Percentiles rank a stretch among this genome's conserved stretches.
phyloP scores from a whole-genome alignment of 2,888 invertebrate genomes.

The Aphelenchoides bicaudatus region DNA sequence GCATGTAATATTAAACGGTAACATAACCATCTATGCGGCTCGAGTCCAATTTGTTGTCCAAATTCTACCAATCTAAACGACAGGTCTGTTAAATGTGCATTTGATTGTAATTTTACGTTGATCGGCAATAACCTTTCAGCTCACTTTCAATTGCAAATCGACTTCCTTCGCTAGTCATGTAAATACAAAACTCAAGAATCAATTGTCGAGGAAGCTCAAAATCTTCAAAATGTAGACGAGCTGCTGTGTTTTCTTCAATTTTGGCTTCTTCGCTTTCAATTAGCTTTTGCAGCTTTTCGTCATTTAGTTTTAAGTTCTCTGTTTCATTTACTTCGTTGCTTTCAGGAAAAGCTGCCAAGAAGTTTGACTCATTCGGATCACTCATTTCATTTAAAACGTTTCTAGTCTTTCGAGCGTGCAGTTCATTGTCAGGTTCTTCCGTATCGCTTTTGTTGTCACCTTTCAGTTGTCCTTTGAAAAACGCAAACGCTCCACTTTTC shows the following conservation, averaged over 20 bases:
- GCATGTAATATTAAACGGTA: conserved; percentile 33
- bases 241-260: too few relatives aligned
- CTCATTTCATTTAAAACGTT: too few relatives aligned
- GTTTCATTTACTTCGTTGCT: too few relatives aligned
- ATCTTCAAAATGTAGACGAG: conserved; percentile 29
- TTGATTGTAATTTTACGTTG: background rate
- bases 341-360: too few relatives aligned
- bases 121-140: conserved; percentile 9
- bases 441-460: too few relatives aligned
- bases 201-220: conserved; percentile 37
- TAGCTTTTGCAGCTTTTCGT: too few relatives aligned
- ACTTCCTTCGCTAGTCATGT: conserved; percentile 30
- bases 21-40: conserved; percentile 36
- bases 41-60: conserved; percentile 13
- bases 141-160: conserved; percentile 27
- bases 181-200: conserved; percentile 47
- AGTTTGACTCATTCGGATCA: too few relatives aligned
- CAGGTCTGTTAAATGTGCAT: background rate
- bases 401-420: too few relatives aligned
- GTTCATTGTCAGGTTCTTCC: too few relatives aligned
- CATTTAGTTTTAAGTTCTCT: too few relatives aligned
- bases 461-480: conserved; percentile 38
- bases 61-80: conserved; percentile 21
- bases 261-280: too few relatives aligned
- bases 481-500: conserved; percentile 40